Evolutionary conservation across 2,113 vertebrate genomes (phyloP).

Genomic region (Hippocampus comes): DNA sequence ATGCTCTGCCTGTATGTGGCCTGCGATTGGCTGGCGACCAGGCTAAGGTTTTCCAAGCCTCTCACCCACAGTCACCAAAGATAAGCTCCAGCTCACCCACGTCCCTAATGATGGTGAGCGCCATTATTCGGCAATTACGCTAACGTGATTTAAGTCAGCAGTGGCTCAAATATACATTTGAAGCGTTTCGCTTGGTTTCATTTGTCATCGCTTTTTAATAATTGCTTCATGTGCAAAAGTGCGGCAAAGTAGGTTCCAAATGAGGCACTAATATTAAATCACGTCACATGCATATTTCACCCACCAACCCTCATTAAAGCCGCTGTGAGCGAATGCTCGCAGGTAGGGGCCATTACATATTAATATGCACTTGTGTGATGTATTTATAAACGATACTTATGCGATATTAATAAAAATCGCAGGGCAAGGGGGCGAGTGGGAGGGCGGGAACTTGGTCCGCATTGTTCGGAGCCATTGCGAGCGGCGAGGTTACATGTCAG

Average conservation of each 20-base stretch:
- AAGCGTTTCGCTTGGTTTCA: background rate
- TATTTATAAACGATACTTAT: conserved; percentile 47
- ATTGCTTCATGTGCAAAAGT: background rate
- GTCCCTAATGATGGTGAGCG: too few species aligned
- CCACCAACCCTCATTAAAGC: conserved; percentile 31
- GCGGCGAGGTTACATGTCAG: conserved; percentile 46
- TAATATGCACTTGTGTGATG: conserved; percentile 41
- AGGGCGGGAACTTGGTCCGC: conserved; percentile 31
- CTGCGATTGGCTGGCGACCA: too few species aligned
- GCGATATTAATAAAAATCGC: conserved; percentile 47
- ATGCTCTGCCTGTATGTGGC: too few species aligned
- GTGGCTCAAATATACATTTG: background rate
- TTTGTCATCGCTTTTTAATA: background rate
- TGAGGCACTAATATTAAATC: conserved; percentile 18
- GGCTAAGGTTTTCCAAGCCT: too few species aligned
- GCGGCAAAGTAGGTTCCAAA: background rate
- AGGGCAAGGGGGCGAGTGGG: conserved; percentile 8
- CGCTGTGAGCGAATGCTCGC: conserved; percentile 14
- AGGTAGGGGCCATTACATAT: conserved; percentile 37
- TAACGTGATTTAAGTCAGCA: background rate
- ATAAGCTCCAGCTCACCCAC: too few species aligned
- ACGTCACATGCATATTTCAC: conserved; percentile 13
- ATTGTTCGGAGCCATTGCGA: conserved; percentile 40
- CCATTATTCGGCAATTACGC: too few species aligned
- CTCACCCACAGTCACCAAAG: too few species aligned